A percentile compares a stretch with the other conserved stretches of the same genome.
Evolutionary conservation across 2,797 vertebrate genomes (phyloP).

Genomic region (Muscicapa comitata): DNA sequence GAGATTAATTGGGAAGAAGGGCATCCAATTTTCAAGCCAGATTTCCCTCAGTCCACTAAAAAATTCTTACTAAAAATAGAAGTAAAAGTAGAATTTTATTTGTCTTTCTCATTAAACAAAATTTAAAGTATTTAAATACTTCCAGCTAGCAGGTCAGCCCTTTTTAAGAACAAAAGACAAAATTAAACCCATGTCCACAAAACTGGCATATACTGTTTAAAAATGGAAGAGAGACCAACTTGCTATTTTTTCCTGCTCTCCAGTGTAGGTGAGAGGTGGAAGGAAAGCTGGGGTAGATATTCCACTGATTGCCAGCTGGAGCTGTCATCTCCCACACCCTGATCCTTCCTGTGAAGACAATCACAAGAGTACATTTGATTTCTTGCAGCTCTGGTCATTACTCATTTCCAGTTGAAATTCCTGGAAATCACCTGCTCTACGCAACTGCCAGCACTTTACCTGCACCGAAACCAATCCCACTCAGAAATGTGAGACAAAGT

Average conservation of each 20-base stretch:
- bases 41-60: neutral
- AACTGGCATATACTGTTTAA: neutral
- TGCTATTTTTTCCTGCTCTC: neutral
- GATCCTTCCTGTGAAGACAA: neutral
- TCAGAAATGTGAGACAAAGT: neutral
- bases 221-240: neutral
- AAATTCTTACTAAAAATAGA: neutral
- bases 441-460: neutral
- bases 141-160: neutral
- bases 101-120: neutral
- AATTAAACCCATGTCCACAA: neutral
- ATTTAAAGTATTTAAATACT: neutral
- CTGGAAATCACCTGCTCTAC: neutral
- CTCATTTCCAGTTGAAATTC: neutral
- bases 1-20: neutral
- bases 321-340: neutral
- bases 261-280: neutral
- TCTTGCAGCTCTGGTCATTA: neutral
- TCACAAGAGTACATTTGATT: neutral
- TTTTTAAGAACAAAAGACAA: neutral
- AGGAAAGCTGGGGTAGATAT: neutral
- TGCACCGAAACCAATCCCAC: neutral
- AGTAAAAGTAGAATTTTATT: neutral
- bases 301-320: neutral
- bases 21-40: neutral